Evolutionary conservation across 2,113 vertebrate genomes (phyloP), one percentile per base, ranked within the genome.

Genomic region (Nothocercus julius): DNA sequence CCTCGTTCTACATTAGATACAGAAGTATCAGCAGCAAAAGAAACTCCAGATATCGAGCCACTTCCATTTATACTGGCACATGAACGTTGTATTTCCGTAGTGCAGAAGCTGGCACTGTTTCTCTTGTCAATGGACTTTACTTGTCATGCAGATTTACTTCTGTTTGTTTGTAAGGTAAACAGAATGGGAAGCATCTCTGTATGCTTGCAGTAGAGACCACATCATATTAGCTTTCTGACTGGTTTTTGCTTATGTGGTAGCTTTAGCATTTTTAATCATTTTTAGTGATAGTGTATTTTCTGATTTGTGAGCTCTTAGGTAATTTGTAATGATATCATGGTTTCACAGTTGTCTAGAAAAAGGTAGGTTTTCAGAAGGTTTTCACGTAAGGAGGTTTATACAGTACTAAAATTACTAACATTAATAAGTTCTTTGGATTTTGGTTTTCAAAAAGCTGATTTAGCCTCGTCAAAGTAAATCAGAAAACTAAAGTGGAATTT

Each of bases 71-170:
- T 99, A 0, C 95, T 99, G 94, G 98, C 99, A n/a, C 99, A 99
- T 30, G 99, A 99, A 45, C 99, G 99, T 38, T 99, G 99, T 96
- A 99, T 99, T 97, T 99, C 98, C 40, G 99, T 99, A 74, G 99
- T 99, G 49, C 99, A 99, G 97, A 99, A 99, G 91, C 97, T 99
- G 82, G 98, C 98, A 27, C 98, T 99, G 28, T 99, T 99, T 95
- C 98, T 99, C 11, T 98, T 99, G 44, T 99, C 99, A 68, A 99
- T 99, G 99, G 99, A 99, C 97, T 99, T 99, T 83, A 99, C 99
- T 87, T 99, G 99, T 93, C 99, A 99, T 67, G 99, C 99, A 24
- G 99, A 99, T 98, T 98, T 99, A 72, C 98, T 99, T 92, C 97
- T 99, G 7, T 99, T 99, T 91, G 99, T 99, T 93, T 99, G 99